These are phyloP conservation scores for Aulostomus chinensis DNA, from an alignment of 2,797 vertebrate genomes.

Conservation along the genomic window DNA sequence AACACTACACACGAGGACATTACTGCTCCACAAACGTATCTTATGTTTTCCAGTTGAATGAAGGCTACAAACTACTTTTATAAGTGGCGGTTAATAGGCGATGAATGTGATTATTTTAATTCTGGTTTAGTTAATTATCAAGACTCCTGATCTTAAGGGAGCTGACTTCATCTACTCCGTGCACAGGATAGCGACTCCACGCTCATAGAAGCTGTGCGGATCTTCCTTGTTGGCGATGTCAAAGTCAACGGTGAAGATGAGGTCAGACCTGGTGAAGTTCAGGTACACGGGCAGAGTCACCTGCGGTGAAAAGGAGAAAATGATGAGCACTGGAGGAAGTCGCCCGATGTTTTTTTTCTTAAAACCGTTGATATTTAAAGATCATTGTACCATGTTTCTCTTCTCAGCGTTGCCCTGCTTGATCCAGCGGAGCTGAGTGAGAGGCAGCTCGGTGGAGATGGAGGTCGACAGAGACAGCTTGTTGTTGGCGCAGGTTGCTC, in stretches of 20 bases:
- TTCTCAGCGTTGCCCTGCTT: conserved; percentile 89
- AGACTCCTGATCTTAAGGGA: conserved; percentile 6
- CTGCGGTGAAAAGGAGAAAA: conserved; percentile 60
- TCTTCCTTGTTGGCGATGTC: conserved; percentile 98
- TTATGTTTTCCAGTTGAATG: conserved; percentile 31
- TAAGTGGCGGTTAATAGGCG: conserved; percentile 22
- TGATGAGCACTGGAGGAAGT: background rate
- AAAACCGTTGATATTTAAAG: background rate
- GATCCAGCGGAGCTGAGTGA: conserved; percentile 96
- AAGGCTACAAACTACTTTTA: conserved; percentile 32
- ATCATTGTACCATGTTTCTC: conserved; percentile 84
- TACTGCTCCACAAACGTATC: conserved; percentile 23
- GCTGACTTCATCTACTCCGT: conserved; percentile 83
- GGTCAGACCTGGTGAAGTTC: conserved; percentile 96
- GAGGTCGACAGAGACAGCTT: conserved; percentile 92
- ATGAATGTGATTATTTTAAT: conserved; percentile 27
- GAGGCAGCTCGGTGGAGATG: conserved; percentile 93
- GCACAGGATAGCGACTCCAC: conserved; percentile 94
- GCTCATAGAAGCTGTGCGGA: conserved; percentile 96
- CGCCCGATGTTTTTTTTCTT: too few species aligned
- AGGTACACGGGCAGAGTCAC: conserved; percentile 98
- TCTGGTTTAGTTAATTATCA: conserved; percentile 4
- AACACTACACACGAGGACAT: conserved; percentile 19
- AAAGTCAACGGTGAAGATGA: conserved; percentile 98
- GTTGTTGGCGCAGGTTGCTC: conserved; percentile 93